A percentile compares a stretch with the other conserved stretches of the same genome.
phyloP scores from a whole-genome alignment of 2,888 invertebrate genomes.

The Orchestes rusci region DNA sequence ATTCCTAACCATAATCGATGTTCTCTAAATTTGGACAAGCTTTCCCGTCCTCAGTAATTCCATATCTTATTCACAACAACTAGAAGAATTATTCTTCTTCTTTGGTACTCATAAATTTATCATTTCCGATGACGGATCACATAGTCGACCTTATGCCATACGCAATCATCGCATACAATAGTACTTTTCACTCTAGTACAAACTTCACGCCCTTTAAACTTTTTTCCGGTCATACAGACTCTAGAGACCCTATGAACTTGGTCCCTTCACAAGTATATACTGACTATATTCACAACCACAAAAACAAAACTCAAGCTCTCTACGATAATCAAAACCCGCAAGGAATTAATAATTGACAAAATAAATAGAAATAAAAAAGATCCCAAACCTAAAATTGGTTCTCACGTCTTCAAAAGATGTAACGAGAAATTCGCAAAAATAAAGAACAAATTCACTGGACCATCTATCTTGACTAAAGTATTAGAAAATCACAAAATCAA shows the following conservation, averaged over 20 bases:
- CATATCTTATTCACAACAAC: no score
- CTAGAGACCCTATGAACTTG: constrained; percentile 15
- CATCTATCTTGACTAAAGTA: neutral
- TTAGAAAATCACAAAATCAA: constrained; percentile 7
- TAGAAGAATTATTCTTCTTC: no score
- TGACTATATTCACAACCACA: constrained; percentile 10
- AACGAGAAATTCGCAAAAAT: neutral
- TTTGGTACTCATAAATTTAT: no score
- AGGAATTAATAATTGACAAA: no score
- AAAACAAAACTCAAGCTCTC: constrained; percentile 12
- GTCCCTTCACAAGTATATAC: constrained; percentile 8
- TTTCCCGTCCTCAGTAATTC: no score
- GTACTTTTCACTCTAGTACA: constrained; percentile 14
- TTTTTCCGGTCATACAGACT: constrained; percentile 10
- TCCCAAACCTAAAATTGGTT: neutral
- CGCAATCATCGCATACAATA: constrained; percentile 14
- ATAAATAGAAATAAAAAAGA: constrained; percentile 2
- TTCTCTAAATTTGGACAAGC: no score
- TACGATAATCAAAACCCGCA: no score
- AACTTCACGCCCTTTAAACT: constrained; percentile 13
- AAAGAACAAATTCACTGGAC: constrained; percentile 5
- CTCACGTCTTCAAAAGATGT: constrained; percentile 2
- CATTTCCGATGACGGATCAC: no score
- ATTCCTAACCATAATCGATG: no score
- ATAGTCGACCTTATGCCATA: constrained; percentile 8